phyloP scores from a whole-genome alignment of 2,888 invertebrate genomes.

The Dasypolia templi region DNA sequence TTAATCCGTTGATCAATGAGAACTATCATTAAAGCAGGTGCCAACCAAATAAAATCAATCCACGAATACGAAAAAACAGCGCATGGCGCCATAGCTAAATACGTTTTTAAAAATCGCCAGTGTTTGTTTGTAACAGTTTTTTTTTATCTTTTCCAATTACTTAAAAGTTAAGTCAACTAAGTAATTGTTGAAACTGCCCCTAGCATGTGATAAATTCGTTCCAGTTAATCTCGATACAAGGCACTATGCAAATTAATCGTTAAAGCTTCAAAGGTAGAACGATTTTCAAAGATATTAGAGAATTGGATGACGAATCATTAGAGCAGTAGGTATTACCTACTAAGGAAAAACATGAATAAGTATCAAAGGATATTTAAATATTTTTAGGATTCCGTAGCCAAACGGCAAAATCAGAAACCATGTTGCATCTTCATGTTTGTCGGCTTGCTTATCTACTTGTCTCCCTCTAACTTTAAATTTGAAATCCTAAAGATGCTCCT shows the following conservation, averaged over 20 bases:
- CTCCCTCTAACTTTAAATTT: constrained; percentile 2
- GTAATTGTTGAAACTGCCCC: constrained; percentile 48
- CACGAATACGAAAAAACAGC: background rate
- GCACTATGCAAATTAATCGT: constrained; percentile 51
- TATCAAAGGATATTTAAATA: background rate
- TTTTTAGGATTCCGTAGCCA: background rate
- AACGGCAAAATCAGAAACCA: background rate
- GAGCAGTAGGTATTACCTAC: background rate
- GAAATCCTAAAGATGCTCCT: background rate
- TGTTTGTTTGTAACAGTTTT: constrained; percentile 18
- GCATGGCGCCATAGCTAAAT: background rate
- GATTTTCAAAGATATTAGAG: constrained; percentile 20
- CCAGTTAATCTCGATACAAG: constrained; percentile 46
- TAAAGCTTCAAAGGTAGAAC: constrained; percentile 15
- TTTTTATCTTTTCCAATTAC: constrained; percentile 52
- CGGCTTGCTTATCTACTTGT: background rate
- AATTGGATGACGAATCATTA: constrained; percentile 7
- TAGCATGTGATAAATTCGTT: constrained; percentile 51
- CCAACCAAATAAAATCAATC: background rate
- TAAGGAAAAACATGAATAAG: constrained; percentile 12
- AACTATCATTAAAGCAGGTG: background rate
- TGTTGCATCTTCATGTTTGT: background rate
- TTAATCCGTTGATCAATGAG: background rate
- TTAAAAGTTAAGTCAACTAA: constrained; percentile 56
- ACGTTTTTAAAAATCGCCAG: constrained; percentile 1